Conservation (phyloP, 1,140 invertebrate species). For the Zaprionus kolodkinae region DNA sequence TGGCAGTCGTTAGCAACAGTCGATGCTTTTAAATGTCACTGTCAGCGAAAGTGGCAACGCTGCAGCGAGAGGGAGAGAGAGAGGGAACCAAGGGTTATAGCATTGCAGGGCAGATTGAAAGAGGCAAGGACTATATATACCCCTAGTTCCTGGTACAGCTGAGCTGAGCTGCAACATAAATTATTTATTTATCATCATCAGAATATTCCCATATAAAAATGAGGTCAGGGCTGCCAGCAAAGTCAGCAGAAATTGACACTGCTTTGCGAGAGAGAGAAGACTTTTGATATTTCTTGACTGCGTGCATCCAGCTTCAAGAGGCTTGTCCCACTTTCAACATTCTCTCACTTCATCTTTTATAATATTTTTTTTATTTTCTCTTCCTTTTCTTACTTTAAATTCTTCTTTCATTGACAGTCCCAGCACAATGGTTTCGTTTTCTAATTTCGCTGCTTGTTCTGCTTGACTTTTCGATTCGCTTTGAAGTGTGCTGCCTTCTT, state of each 20-base stretch:
- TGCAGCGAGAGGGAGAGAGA: not conserved
- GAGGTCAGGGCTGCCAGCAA: not conserved
- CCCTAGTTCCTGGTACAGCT: no score
- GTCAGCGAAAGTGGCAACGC: slow-evolving; percentile 52
- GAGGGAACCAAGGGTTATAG: not conserved
- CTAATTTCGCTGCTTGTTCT: slow-evolving; percentile 30
- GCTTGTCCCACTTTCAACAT: not conserved
- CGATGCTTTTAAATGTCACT: slow-evolving; percentile 54
- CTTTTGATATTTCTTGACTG: not conserved
- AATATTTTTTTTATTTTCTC: not conserved
- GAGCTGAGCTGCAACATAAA: not conserved
- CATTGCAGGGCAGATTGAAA: not conserved
- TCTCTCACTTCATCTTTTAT: not conserved
- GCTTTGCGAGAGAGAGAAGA: not conserved
- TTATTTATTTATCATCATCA: not conserved
- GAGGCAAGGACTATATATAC: no score
- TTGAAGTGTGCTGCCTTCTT: slow-evolving; percentile 13
- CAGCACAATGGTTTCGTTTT: slow-evolving; percentile 15
- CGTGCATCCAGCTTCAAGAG: not conserved
- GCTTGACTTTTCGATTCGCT: not conserved
- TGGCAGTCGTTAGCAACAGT: slow-evolving; percentile 49
- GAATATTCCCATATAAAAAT: not conserved
- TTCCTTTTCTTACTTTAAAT: not conserved
- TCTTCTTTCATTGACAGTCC: not conserved
- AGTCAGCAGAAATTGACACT: slow-evolving; percentile 1